phyloP scores from a whole-genome alignment of 92 coral and sea anemone species.

The Diadumene lineata region DNA sequence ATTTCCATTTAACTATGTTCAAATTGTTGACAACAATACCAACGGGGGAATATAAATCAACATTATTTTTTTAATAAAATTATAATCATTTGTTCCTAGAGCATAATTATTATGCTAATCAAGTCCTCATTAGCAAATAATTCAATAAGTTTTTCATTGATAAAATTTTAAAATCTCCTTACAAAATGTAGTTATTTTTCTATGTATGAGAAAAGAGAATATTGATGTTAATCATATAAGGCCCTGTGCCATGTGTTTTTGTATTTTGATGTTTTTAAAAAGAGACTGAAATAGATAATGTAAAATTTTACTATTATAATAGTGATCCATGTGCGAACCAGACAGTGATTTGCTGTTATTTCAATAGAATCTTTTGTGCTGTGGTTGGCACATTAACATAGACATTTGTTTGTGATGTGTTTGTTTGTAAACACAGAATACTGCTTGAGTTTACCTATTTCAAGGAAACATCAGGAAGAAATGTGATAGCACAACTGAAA shows the following conservation, averaged over 20 bases:
- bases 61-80: neutral
- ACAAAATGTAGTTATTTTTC: constrained; percentile 34
- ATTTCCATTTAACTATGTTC: constrained; percentile 84
- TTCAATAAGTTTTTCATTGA: constrained; percentile 14
- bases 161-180: constrained; percentile 13
- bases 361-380: too few species aligned
- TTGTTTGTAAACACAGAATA: too few species aligned
- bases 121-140: too few species aligned
- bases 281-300: neutral
- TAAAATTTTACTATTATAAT: neutral
- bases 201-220: constrained; percentile 18
- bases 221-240: neutral
- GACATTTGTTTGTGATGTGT: too few species aligned
- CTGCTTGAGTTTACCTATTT: too few species aligned
- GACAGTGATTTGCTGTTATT: too few species aligned
- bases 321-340: too few species aligned
- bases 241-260: neutral
- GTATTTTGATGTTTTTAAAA: neutral
- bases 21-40: constrained; percentile 26
- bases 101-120: neutral
- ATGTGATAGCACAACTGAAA: too few species aligned
- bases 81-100: neutral
- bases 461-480: too few species aligned
- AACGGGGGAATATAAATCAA: constrained; percentile 21
- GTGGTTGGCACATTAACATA: too few species aligned